phyloP scores from a whole-genome alignment of 2,888 invertebrate genomes.

The Chirona hameri region DNA sequence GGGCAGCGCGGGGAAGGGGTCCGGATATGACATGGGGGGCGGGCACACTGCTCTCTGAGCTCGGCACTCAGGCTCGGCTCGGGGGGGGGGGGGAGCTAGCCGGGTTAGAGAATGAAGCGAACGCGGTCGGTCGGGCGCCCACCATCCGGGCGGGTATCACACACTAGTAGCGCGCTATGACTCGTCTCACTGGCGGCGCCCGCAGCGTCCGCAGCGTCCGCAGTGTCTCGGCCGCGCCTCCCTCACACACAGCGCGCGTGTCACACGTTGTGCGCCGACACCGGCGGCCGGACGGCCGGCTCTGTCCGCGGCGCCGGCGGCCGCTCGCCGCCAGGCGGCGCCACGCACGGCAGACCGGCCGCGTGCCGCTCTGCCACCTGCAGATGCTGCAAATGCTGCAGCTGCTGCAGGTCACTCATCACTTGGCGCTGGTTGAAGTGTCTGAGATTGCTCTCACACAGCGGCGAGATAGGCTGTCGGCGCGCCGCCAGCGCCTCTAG shows the following conservation, averaged over 20 bases:
- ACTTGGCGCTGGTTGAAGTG: conserved; percentile 40
- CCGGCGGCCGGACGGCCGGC: not conserved
- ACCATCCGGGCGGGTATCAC: not conserved
- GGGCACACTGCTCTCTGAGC: not conserved
- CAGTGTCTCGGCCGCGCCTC: not conserved
- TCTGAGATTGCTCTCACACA: conserved; percentile 39
- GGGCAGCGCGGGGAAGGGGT: not conserved
- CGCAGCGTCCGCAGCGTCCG: not conserved
- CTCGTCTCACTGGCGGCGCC: not conserved
- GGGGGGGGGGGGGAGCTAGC: not conserved
- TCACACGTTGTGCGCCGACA: not conserved
- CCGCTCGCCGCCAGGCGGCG: not conserved
- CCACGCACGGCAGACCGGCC: not conserved
- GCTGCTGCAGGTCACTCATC: conserved; percentile 39
- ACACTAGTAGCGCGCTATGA: not conserved
- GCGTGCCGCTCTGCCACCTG: not conserved
- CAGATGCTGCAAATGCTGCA: conserved; percentile 35
- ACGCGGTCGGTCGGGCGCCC: not conserved
- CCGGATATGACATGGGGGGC: not conserved
- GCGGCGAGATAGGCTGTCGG: conserved; percentile 38
- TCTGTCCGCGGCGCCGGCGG: not conserved
- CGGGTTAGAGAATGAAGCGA: conserved; percentile 6
- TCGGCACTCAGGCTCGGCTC: not conserved
- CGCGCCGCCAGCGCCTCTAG: conserved; percentile 31
- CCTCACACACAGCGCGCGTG: not conserved